Percentiles rank a stretch among this genome's conserved stretches.
phyloP scores from a whole-genome alignment of 2,797 vertebrate genomes.

The Acanthis flammea region DNA sequence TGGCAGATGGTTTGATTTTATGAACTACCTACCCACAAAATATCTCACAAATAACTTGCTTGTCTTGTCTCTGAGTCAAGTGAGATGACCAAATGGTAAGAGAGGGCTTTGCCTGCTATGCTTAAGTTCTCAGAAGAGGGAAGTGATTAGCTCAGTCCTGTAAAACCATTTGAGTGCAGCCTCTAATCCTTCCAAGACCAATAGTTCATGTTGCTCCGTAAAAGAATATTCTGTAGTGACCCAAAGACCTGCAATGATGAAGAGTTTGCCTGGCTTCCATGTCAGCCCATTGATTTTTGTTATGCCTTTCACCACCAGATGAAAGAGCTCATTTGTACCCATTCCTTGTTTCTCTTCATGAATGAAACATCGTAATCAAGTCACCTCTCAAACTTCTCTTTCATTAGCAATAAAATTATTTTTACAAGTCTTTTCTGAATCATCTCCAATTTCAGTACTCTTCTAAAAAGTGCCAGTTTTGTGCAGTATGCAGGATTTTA shows the following conservation, averaged over 20 bases:
- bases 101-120: neutral
- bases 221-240: neutral
- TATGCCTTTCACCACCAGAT: neutral
- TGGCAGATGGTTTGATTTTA: neutral
- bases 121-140: neutral
- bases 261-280: neutral
- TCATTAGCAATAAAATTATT: conserved; percentile 22
- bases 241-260: neutral
- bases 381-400: neutral
- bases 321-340: conserved; percentile 3
- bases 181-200: neutral
- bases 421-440: neutral
- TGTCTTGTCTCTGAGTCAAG: neutral
- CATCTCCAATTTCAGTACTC: neutral
- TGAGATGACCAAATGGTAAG: neutral
- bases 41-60: neutral
- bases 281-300: conserved; percentile 14
- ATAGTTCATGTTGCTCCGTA: neutral
- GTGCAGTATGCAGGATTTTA: neutral
- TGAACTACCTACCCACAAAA: neutral
- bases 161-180: neutral
- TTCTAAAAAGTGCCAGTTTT: neutral
- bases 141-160: neutral
- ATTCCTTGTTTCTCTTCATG: neutral
- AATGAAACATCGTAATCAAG: conserved; percentile 13